Percentiles rank a stretch among this genome's conserved stretches.
Conservation (phyloP, 2,888 invertebrate species). For the Xestobium rufovillosum region DNA sequence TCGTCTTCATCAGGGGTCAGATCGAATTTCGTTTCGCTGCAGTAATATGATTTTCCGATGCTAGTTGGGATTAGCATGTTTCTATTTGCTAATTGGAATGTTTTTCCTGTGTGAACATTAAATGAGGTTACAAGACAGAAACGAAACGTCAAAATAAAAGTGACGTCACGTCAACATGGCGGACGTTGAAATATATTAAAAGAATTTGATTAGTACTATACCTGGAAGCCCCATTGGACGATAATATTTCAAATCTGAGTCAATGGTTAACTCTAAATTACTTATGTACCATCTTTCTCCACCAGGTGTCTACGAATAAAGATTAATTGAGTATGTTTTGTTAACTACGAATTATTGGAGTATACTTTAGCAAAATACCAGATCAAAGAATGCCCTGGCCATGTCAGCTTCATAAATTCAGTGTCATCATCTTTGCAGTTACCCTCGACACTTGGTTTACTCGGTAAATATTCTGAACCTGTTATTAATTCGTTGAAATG, state of each 20-base stretch:
- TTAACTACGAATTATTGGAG: neutral
- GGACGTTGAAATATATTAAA: too few relatives aligned
- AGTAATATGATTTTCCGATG: constrained; percentile 76
- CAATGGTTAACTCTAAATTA: constrained; percentile 67
- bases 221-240: too few relatives aligned
- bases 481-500: too few relatives aligned
- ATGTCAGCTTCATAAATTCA: constrained; percentile 63
- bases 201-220: too few relatives aligned
- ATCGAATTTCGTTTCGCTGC: constrained; percentile 62
- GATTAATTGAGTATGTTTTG: constrained; percentile 3
- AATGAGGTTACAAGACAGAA: constrained; percentile 2
- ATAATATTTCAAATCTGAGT: constrained; percentile 41
- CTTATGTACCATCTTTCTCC: constrained; percentile 86
- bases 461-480: constrained; percentile 72
- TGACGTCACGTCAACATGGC: constrained; percentile 39
- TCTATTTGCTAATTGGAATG: constrained; percentile 40
- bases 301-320: constrained; percentile 63
- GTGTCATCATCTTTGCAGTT: constrained; percentile 68
- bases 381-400: constrained; percentile 66
- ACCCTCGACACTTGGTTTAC: constrained; percentile 63
- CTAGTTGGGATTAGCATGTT: constrained; percentile 75
- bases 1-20: constrained; percentile 46
- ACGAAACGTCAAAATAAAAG: neutral
- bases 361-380: constrained; percentile 74
- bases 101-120: constrained; percentile 29